Percentiles rank a stretch among this genome's conserved stretches.
These are phyloP conservation scores for Subanguina moxae DNA, from an alignment of 1,140 invertebrate species.

Conservation along the genomic window DNA sequence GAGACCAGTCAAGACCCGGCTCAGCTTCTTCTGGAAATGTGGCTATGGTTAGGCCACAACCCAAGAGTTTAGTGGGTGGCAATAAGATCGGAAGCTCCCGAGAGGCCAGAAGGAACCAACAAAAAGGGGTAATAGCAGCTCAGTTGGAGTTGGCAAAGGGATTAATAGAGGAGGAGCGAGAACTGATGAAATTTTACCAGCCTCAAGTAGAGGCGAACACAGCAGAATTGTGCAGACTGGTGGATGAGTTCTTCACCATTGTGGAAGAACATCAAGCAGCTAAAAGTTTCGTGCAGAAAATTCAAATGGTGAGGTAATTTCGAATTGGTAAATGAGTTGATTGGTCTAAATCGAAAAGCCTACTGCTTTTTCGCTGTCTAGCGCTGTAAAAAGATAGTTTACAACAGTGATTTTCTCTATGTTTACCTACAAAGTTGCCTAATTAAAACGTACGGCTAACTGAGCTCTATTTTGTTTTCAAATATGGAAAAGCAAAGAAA, in stretches of 20 bases:
- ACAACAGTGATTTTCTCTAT: no score
- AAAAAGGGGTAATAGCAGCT: not conserved
- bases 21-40: constrained; percentile 3
- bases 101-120: constrained; percentile 3
- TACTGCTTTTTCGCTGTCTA: no score
- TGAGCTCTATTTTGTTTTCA: no score
- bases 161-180: constrained; percentile 27
- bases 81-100: not conserved
- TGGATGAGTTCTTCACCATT: constrained; percentile 31
- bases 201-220: constrained; percentile 29
- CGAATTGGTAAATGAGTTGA: no score
- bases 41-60: no score
- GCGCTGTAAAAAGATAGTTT: no score
- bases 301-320: constrained; percentile 19
- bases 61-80: constrained; percentile 6
- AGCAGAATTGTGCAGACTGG: constrained; percentile 24
- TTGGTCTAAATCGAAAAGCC: no score
- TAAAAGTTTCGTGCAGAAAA: constrained; percentile 39
- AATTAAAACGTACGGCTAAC: no score
- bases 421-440: no score
- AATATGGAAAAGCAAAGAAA: no score
- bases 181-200: constrained; percentile 27
- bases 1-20: not conserved
- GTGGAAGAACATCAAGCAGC: constrained; percentile 23
- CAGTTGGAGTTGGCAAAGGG: constrained; percentile 13